phyloP scores from a whole-genome alignment of 1,140 invertebrate species.

The Trichonephila inaurata region DNA sequence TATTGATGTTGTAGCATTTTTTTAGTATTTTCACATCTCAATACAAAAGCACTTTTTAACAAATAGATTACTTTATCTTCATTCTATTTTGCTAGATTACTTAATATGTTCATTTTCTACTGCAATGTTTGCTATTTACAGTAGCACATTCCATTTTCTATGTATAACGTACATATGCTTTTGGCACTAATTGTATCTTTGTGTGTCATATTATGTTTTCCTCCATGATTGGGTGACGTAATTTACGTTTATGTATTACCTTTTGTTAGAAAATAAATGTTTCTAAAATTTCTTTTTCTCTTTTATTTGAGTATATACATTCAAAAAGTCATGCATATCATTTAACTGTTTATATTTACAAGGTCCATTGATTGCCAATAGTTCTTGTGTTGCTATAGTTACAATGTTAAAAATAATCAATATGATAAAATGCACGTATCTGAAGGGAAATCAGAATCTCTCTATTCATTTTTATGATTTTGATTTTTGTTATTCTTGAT shows the following conservation, averaged over 20 bases:
- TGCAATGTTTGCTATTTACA: not conserved
- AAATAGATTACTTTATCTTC: not conserved
- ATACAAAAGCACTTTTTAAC: conserved; percentile 1
- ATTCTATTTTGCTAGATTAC: not conserved
- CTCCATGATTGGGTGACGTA: not conserved
- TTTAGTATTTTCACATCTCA: not conserved
- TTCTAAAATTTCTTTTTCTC: not conserved
- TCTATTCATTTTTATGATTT: too few relatives aligned
- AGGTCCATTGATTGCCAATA: too few relatives aligned
- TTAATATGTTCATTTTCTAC: not conserved
- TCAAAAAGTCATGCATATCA: too few relatives aligned
- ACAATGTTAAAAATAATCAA: too few relatives aligned
- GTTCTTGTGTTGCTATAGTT: too few relatives aligned
- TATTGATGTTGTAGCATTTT: not conserved
- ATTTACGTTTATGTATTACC: not conserved
- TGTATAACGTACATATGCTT: not conserved
- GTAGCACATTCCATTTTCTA: conserved; percentile 41
- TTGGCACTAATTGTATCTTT: not conserved
- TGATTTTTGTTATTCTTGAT: too few relatives aligned
- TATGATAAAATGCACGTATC: too few relatives aligned
- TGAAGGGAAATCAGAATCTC: too few relatives aligned
- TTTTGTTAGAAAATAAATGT: conserved; percentile 16
- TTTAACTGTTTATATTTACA: too few relatives aligned
- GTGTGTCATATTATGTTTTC: not conserved
- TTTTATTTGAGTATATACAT: not conserved